phyloP scores from a whole-genome alignment of 2,113 vertebrate species.

The Xenopus laevis region DNA sequence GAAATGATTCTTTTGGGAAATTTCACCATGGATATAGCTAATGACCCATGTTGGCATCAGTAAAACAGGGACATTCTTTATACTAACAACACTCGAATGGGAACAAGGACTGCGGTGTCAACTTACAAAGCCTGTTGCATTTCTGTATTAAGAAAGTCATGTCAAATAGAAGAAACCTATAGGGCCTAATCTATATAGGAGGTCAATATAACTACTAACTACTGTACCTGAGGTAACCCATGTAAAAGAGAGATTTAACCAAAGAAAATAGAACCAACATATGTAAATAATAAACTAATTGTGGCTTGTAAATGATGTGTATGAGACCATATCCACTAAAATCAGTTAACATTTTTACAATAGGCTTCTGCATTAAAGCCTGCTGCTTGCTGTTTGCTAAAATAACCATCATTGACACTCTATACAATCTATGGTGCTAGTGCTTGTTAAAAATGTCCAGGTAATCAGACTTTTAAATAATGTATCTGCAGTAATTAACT shows the following conservation, averaged over 20 bases:
- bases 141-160: conserved; percentile 68
- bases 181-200: conserved; percentile 65
- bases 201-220: conserved; percentile 91
- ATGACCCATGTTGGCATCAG: conserved; percentile 72
- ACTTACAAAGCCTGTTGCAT: conserved; percentile 81
- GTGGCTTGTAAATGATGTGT: conserved; percentile 88
- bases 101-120: conserved; percentile 73
- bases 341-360: conserved; percentile 76
- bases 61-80: conserved; percentile 75
- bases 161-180: conserved; percentile 48
- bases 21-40: conserved; percentile 82
- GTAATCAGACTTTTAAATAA: not conserved
- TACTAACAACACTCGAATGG: conserved; percentile 85
- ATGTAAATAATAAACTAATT: conserved; percentile 98
- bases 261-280: conserved; percentile 66
- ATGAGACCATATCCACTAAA: conserved; percentile 81
- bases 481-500: conserved; percentile 2
- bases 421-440: conserved; percentile 62
- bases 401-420: conserved; percentile 75
- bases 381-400: conserved; percentile 80
- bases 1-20: conserved; percentile 83
- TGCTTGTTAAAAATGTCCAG: conserved; percentile 55
- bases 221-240: conserved; percentile 64
- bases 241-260: conserved; percentile 68
- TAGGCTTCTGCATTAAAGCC: conserved; percentile 85